Evolutionary conservation across 2,888 invertebrate species (phyloP).

Genomic region (Drosophila kanekoi): DNA sequence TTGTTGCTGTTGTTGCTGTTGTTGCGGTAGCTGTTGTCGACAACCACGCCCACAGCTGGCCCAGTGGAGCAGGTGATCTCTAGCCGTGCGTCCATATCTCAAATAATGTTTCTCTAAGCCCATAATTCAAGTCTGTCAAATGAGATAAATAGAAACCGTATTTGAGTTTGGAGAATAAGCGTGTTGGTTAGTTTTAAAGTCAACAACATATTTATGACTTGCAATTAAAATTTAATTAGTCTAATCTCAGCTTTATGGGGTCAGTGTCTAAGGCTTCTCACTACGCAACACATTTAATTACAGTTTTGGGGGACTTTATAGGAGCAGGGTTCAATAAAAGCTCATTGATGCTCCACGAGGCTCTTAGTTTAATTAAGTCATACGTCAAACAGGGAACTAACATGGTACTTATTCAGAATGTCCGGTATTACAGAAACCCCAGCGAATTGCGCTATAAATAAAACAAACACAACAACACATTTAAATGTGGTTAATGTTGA

Average conservation of each 20-base stretch:
- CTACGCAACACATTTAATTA: slow-evolving; percentile 21
- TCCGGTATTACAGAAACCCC: slow-evolving; percentile 48
- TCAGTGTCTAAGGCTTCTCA: slow-evolving; percentile 29
- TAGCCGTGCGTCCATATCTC: slow-evolving; percentile 90
- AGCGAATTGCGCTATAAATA: slow-evolving; percentile 59
- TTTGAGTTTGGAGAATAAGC: slow-evolving; percentile 33
- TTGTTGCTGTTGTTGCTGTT: slow-evolving; percentile 37
- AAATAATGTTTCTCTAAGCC: slow-evolving; percentile 92
- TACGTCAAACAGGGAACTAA: neutral
- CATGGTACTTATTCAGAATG: slow-evolving; percentile 25
- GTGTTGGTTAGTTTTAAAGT: slow-evolving; percentile 31
- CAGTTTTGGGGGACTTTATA: slow-evolving; percentile 7
- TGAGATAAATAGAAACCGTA: slow-evolving; percentile 20
- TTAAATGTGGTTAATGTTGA: slow-evolving; percentile 28
- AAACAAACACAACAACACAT: slow-evolving; percentile 31
- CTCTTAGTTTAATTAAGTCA: slow-evolving; percentile 11
- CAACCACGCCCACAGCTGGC: slow-evolving; percentile 72
- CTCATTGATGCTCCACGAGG: neutral
- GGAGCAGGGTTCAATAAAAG: slow-evolving; percentile 19
- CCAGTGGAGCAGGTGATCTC: slow-evolving; percentile 90
- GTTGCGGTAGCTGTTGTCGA: slow-evolving; percentile 54
- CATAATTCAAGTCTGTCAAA: slow-evolving; percentile 85
- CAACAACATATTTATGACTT: slow-evolving; percentile 49
- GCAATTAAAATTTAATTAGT: slow-evolving; percentile 55
- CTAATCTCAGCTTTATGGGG: slow-evolving; percentile 51